phyloP scores from a whole-genome alignment of 2,797 vertebrate species.

The Peromyscus attwateri region DNA sequence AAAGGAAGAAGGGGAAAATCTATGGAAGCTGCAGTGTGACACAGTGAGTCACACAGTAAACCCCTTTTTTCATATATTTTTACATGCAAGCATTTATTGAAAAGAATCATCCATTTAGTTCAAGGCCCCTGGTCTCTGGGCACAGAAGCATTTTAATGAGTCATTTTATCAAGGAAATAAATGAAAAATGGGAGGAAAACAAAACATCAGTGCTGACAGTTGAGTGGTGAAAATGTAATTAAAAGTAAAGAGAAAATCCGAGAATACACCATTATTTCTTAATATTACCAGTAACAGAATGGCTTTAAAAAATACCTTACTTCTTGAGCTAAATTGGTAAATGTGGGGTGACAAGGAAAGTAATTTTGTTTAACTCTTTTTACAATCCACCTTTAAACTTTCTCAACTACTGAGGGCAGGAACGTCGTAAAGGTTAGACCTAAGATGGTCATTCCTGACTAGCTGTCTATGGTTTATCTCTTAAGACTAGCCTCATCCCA shows the following conservation, averaged over 20 bases:
- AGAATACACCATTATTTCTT: background rate
- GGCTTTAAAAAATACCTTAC: background rate
- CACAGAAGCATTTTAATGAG: background rate
- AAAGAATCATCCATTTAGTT: background rate
- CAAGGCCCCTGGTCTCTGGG: background rate
- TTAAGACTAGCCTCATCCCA: background rate
- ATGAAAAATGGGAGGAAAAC: slow-evolving; percentile 33
- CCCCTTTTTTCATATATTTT: background rate
- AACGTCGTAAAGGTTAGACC: background rate
- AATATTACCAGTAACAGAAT: background rate
- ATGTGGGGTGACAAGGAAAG: background rate
- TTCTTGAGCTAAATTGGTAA: background rate
- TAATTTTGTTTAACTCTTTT: background rate
- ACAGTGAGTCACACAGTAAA: background rate
- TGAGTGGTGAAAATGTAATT: background rate
- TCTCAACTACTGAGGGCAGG: background rate
- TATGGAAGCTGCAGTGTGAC: background rate
- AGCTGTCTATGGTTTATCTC: slow-evolving; percentile 36
- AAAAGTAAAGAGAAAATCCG: slow-evolving; percentile 24
- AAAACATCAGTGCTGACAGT: background rate
- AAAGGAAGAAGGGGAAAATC: background rate
- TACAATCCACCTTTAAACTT: background rate
- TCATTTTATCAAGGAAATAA: slow-evolving; percentile 41
- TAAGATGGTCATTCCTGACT: background rate
- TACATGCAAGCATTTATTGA: background rate